Evolutionary conservation across 2,888 invertebrate species (phyloP).

Genomic region (Eumacrocentrus americanus): DNA sequence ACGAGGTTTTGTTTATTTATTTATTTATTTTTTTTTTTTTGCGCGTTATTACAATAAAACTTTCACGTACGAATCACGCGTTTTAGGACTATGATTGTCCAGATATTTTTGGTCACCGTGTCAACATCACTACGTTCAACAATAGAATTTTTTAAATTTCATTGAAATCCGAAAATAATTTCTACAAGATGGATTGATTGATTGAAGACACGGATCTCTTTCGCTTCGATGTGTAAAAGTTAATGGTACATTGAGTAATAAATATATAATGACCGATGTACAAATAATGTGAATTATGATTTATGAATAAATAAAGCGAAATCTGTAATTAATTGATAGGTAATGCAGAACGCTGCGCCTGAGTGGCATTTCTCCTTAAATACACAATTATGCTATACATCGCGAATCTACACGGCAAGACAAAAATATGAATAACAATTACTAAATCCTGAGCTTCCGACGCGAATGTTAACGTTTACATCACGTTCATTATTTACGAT

Average conservation of each 20-base stretch:
- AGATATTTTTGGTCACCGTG: conserved; percentile 21
- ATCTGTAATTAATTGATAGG: too few species aligned
- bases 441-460: too few species aligned
- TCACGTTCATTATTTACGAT: too few species aligned
- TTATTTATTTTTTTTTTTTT: conserved; percentile 29
- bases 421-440: too few species aligned
- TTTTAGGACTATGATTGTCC: conserved; percentile 31
- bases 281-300: conserved; percentile 25
- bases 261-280: conserved; percentile 31
- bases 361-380: neutral
- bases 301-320: conserved; percentile 34
- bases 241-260: conserved; percentile 23
- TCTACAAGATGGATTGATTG: neutral
- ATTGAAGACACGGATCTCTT: conserved; percentile 10
- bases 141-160: neutral
- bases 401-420: too few species aligned
- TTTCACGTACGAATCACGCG: conserved; percentile 37
- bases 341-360: conserved; percentile 24
- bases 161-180: neutral
- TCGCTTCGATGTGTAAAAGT: conserved; percentile 18
- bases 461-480: too few species aligned
- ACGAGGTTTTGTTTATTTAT: neutral
- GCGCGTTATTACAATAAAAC: conserved; percentile 47
- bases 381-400: neutral
- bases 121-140: neutral